These are phyloP conservation scores for Hyppa rectilinea DNA, from an alignment of 2,888 invertebrate species.

Conservation along the genomic window DNA sequence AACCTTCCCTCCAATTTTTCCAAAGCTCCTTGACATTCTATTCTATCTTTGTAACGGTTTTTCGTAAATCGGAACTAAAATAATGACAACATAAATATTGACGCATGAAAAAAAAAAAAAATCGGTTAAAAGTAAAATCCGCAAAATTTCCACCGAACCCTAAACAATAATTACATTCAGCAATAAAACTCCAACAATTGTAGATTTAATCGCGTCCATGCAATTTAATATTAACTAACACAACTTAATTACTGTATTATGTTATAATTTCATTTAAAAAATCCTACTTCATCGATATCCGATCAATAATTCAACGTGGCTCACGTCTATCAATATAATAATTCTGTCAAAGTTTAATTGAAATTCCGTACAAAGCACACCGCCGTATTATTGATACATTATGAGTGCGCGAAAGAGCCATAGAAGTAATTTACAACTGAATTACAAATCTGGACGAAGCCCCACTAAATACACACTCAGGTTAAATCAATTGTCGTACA, in stretches of 20 bases:
- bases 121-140: conserved; percentile 6
- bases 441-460: conserved; percentile 88
- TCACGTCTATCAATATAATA: conserved; percentile 88
- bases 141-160: conserved; percentile 33
- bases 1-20: not conserved
- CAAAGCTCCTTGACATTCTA: not conserved
- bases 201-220: conserved; percentile 63
- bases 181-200: conserved; percentile 59
- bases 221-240: conserved; percentile 60
- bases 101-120: not conserved
- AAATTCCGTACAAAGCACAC: conserved; percentile 85
- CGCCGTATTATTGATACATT: conserved; percentile 90
- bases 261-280: conserved; percentile 66
- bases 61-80: not conserved
- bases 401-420: conserved; percentile 86
- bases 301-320: conserved; percentile 86
- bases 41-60: too few relatives aligned
- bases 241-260: conserved; percentile 66
- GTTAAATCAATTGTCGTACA: conserved; percentile 85
- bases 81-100: not conserved
- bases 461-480: conserved; percentile 88
- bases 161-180: conserved; percentile 52
- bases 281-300: conserved; percentile 61
- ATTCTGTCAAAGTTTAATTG: conserved; percentile 90
- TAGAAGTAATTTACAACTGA: conserved; percentile 89